Evolutionary conservation across 2,888 invertebrate genomes (phyloP), one percentile per base, ranked within the genome.

Genomic region (Laothoe populi): DNA sequence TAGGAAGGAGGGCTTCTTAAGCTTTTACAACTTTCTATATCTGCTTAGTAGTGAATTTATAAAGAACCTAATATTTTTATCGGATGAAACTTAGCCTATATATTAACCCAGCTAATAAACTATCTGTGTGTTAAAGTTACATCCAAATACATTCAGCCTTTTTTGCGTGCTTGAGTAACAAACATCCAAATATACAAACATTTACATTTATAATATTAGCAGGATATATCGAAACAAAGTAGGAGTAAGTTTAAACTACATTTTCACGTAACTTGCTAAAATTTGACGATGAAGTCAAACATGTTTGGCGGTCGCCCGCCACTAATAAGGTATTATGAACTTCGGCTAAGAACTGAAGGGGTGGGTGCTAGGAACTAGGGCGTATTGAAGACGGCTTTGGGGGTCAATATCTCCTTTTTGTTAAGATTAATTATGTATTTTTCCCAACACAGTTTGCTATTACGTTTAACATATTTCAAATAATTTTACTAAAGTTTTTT

Each of bases 271-370:
- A 58, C 70, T 70, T 63, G 68, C 63, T 61, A 67, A 65, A 67
- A 64, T 68, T 66, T 72, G 70, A 70, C 24, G 57, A n/a, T 8
- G 70, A 76, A 80, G 79, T 81, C 81, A 79, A 83, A 72, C 77
- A 82, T 84, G 82, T 82, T 83, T 80, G 73, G 75, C 73, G 80
- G 79, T 77, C 76, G 81, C 84, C 82, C 78, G 77, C 80, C 82
- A 81, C 88, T 90, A 90, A 91, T 90, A 88, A 88, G 90, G 89
- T 90, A 90, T 91, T 90, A 91, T 90, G 90, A 91, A 92, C 84
- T 91, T 88, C 81, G 79, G 72, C 80, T 80, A 78, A 87, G 84
- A 86, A 87, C 81, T 84, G 76, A 73, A 82, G 80, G 81, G 77
- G 79, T 77, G 79, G 79, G 83, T 82, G 83, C 78, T 19, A 45